Base-by-base conservation (phyloP, 2,113 vertebrate species). In the Bubalus kerabau region DNA sequence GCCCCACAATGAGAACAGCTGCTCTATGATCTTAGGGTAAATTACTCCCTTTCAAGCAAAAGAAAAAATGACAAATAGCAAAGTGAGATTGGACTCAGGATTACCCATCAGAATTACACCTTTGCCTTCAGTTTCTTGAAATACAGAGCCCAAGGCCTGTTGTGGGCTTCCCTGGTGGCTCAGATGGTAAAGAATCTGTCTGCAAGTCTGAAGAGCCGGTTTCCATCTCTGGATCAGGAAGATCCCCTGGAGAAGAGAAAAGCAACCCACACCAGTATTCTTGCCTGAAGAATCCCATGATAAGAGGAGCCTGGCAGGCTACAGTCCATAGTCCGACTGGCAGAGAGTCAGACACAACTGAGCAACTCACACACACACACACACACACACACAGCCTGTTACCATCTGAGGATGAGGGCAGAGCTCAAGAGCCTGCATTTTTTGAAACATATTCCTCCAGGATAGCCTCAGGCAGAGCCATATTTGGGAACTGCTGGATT, bases 11-110 rank as follows among this genome's bases (percentile, higher is more conserved):
- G 50, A 54, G 36, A 23, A 46, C 36, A 5, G 0, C 28, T 3
- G 14, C 14, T 36, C 59, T 24, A 6, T 23, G 30, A 5, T 13
- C 14, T 21, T 59, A 30, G 1, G 0, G 6, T 26, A 2, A n/a
- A 13, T 15, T 5, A n/a, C 7, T 30, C 19, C 59, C 14, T 32
- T 52, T 60, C 12, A 64, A 64, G 59, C 60, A 87, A 89, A 94
- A 30, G 30, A 71, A 80, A 36, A 93, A 87, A 50, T 13, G 7
- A 46, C 17, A 36, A 48, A 56, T 4, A 48, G 54, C 48, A 50
- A 88, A 57, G 19, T 24, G 9, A 46, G 46, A 24, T 0, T n/a
- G 59, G 67, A 50, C 16, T 17, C 16, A 7, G 1, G 14, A 36
- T 40, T 32, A 6, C 8, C 32, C 48, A 62, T 67, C 54, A 11